Percentiles rank a stretch among this genome's conserved stretches.
Conservation (phyloP, 2,113 vertebrate species). For the Rhodinocichla rosea region DNA sequence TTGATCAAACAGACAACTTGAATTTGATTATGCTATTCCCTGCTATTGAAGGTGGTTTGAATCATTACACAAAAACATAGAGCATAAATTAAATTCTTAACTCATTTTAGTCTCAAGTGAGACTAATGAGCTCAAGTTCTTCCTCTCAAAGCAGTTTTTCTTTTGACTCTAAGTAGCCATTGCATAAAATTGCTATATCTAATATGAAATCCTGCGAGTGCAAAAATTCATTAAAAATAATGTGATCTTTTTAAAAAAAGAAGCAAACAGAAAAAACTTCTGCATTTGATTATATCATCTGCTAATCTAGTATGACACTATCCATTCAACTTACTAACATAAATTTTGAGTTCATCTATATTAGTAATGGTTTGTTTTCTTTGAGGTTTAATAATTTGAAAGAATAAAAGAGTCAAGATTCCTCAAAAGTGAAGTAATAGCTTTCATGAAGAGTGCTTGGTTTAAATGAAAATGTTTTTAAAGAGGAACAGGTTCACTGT, state of each 20-base stretch:
- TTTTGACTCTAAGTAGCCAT: background rate
- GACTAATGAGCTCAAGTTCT: background rate
- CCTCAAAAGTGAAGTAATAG: background rate
- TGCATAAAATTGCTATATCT: background rate
- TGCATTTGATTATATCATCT: background rate
- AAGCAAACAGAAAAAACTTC: background rate
- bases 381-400: slow-evolving; percentile 32
- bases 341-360: background rate
- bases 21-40: background rate
- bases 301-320: background rate
- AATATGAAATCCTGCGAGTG: background rate
- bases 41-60: background rate
- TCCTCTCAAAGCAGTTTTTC: background rate
- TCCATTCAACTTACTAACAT: background rate
- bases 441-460: background rate
- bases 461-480: background rate
- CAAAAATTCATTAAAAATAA: background rate
- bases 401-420: slow-evolving; percentile 21
- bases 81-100: slow-evolving; percentile 11
- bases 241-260: background rate
- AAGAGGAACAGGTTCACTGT: background rate
- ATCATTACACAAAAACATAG: background rate
- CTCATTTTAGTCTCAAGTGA: background rate
- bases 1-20: background rate
- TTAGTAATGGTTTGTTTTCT: slow-evolving; percentile 29